Conservation (phyloP, 2,888 invertebrate genomes). For the Drosophila lutescens region DNA sequence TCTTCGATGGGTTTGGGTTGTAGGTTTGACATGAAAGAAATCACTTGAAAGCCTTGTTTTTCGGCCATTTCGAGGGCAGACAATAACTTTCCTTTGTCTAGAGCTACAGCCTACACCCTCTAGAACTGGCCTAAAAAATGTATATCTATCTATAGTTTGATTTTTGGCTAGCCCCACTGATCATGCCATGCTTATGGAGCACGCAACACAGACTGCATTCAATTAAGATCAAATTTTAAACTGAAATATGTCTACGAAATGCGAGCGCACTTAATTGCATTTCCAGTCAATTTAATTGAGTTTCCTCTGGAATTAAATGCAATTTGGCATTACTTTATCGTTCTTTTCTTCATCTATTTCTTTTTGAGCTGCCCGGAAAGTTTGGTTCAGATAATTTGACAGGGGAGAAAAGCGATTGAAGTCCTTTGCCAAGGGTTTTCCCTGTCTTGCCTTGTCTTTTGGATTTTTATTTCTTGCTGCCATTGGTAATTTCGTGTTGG, state of each 20-base stretch:
- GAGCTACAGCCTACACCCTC: constrained; percentile 23
- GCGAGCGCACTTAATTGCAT: constrained; percentile 40
- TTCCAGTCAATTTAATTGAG: constrained; percentile 47
- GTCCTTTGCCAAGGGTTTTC: background rate
- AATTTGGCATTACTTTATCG: constrained; percentile 20
- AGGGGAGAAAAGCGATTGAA: constrained; percentile 35
- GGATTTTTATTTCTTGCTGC: constrained; percentile 24
- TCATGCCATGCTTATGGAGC: constrained; percentile 34
- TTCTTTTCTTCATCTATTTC: background rate
- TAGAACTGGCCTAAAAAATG: constrained; percentile 28
- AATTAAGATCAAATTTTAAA: constrained; percentile 42
- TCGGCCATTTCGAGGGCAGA: constrained; percentile 16
- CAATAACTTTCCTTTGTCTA: constrained; percentile 50
- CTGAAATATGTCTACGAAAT: constrained; percentile 31
- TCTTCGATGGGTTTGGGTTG: constrained; percentile 36
- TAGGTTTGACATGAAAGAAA: constrained; percentile 40
- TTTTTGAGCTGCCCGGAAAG: constrained; percentile 32
- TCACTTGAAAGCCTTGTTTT: constrained; percentile 38
- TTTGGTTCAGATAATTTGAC: constrained; percentile 65
- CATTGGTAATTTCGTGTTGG: constrained; percentile 61
- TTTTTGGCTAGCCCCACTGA: background rate
- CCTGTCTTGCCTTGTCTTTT: constrained; percentile 17
- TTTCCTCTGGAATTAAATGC: constrained; percentile 27
- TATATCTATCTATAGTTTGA: background rate
- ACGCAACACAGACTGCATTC: constrained; percentile 38